Evolutionary conservation across 2,888 invertebrate genomes (phyloP).

Genomic region (Allacma fusca): DNA sequence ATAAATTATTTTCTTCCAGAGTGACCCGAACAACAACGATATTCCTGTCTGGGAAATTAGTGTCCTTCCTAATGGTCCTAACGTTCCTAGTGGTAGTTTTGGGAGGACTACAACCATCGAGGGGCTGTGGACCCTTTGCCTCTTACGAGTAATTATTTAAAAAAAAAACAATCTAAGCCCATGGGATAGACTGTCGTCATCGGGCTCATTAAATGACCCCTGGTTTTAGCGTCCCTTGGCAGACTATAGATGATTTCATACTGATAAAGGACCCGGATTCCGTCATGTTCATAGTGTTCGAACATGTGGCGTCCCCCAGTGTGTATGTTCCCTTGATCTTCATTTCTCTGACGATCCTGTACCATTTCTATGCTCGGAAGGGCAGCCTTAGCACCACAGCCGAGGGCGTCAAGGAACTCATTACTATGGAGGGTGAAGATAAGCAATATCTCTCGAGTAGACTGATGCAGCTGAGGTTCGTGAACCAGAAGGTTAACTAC

Average conservation of each 20-base stretch:
- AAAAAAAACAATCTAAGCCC: neutral
- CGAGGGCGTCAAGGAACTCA: neutral
- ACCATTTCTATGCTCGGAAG: neutral
- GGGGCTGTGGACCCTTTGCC: slow-evolving; percentile 1
- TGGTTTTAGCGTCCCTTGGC: slow-evolving; percentile 12
- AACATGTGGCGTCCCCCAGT: neutral
- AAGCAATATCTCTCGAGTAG: neutral
- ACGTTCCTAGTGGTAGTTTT: neutral
- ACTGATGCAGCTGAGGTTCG: neutral
- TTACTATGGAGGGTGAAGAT: slow-evolving; percentile 7
- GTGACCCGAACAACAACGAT: slow-evolving; percentile 20
- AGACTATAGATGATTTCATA: neutral
- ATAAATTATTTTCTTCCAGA: neutral
- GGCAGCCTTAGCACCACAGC: neutral
- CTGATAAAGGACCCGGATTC: too few species aligned
- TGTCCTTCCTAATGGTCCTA: neutral
- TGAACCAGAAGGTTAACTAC: neutral
- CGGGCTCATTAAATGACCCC: neutral
- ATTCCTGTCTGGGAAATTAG: slow-evolving; percentile 1
- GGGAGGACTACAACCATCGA: neutral
- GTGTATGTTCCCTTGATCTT: neutral
- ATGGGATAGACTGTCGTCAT: too few species aligned
- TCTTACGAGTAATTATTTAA: slow-evolving; percentile 6
- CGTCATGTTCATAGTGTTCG: too few species aligned
- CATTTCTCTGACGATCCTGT: neutral